Evolutionary conservation across 1,140 invertebrate genomes (phyloP).

Genomic region (Zaprionus inermis): DNA sequence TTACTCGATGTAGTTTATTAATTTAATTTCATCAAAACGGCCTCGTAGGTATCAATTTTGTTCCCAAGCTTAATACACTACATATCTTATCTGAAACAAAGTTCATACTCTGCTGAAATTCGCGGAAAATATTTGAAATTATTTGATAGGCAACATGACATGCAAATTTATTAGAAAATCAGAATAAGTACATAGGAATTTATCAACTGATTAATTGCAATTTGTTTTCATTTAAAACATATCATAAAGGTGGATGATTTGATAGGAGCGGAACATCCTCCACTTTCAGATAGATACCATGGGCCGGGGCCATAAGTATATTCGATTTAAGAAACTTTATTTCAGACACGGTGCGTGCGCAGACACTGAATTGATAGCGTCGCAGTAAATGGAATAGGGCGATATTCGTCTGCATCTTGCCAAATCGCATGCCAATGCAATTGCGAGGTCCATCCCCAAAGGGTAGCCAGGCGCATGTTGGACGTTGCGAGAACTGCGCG

Average conservation of each 20-base stretch:
- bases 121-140: constrained; percentile 11
- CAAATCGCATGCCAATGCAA: constrained; percentile 85
- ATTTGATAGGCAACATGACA: neutral
- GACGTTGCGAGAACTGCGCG: constrained; percentile 81
- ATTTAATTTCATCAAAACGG: too few species aligned
- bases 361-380: constrained; percentile 76
- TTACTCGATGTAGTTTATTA: neutral
- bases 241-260: neutral
- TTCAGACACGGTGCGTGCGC: constrained; percentile 81
- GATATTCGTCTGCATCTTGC: constrained; percentile 84
- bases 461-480: constrained; percentile 85
- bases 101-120: constrained; percentile 9
- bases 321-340: constrained; percentile 84
- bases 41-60: too few species aligned
- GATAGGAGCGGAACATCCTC: constrained; percentile 34
- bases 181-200: neutral
- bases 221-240: neutral
- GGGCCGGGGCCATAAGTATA: constrained; percentile 81
- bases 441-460: constrained; percentile 86
- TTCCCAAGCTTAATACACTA: too few species aligned
- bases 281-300: constrained; percentile 82
- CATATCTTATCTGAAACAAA: too few species aligned
- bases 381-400: constrained; percentile 83
- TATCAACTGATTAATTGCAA: neutral
- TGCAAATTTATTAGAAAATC: neutral